Conservation (phyloP, 2,113 vertebrate genomes). For the Rhynchomys soricoides region DNA sequence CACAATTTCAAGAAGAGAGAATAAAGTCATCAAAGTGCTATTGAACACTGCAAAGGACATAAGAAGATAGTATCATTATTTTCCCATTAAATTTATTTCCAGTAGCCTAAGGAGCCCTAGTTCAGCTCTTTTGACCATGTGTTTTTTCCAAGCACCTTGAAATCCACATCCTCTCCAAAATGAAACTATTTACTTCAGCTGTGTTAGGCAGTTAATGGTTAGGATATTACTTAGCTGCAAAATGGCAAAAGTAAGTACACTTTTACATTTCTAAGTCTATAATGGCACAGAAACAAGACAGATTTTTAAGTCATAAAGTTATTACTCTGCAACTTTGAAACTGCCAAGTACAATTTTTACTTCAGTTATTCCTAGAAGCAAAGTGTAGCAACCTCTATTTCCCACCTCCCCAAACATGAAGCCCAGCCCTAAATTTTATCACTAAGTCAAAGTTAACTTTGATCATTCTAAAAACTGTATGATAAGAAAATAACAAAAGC, state of each 20-base stretch:
- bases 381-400: background rate
- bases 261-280: background rate
- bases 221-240: background rate
- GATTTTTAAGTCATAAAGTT: background rate
- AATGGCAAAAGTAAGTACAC: background rate
- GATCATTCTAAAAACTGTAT: background rate
- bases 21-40: constrained; percentile 15
- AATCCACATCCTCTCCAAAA: background rate
- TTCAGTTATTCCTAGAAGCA: background rate
- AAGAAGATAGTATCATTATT: background rate
- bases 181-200: background rate
- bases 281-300: background rate
- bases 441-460: background rate
- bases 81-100: constrained; percentile 2
- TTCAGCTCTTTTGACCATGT: constrained; percentile 18
- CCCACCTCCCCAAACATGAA: background rate
- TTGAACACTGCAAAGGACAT: background rate
- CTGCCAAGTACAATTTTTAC: background rate
- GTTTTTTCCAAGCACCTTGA: background rate
- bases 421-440: background rate
- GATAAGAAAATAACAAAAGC: background rate
- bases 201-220: background rate
- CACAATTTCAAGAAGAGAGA: background rate
- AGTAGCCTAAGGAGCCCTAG: background rate
- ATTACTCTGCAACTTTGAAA: background rate